phyloP scores from a whole-genome alignment of 2,113 vertebrate genomes.

The Macroglossus sobrinus region DNA sequence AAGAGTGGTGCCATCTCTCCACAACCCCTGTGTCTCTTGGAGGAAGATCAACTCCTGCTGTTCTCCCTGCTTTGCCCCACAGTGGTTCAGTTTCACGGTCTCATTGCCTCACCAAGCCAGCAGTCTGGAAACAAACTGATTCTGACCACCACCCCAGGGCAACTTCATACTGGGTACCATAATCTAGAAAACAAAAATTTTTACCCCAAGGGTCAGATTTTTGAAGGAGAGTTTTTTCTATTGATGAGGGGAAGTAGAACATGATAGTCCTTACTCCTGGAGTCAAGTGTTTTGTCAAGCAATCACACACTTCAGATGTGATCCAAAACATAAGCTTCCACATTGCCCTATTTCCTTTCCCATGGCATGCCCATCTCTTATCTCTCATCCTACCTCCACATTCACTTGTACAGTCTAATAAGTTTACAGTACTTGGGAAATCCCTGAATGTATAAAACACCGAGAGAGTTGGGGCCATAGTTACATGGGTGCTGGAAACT shows the following conservation, averaged over 20 bases:
- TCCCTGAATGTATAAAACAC: background rate
- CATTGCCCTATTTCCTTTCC: background rate
- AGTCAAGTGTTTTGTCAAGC: background rate
- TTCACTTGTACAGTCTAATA: background rate
- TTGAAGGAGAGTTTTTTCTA: background rate
- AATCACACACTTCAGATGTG: background rate
- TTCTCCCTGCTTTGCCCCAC: background rate
- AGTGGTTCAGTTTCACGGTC: background rate
- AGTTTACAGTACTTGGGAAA: background rate
- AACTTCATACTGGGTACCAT: background rate
- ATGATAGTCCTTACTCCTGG: background rate
- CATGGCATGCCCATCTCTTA: background rate
- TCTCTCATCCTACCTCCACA: rapidly evolving
- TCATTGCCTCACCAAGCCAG: background rate
- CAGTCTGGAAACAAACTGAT: background rate
- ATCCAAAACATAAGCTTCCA: background rate
- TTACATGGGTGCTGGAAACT: background rate
- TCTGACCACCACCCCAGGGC: background rate
- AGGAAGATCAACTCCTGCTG: background rate
- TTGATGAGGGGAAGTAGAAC: background rate
- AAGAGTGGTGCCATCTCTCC: background rate
- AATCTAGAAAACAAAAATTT: background rate
- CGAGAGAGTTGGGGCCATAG: background rate
- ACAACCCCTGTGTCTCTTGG: background rate
- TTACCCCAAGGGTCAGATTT: background rate